Evolutionary conservation across 2,888 invertebrate genomes (phyloP).

Genomic region (Hydropsyche betteni): DNA sequence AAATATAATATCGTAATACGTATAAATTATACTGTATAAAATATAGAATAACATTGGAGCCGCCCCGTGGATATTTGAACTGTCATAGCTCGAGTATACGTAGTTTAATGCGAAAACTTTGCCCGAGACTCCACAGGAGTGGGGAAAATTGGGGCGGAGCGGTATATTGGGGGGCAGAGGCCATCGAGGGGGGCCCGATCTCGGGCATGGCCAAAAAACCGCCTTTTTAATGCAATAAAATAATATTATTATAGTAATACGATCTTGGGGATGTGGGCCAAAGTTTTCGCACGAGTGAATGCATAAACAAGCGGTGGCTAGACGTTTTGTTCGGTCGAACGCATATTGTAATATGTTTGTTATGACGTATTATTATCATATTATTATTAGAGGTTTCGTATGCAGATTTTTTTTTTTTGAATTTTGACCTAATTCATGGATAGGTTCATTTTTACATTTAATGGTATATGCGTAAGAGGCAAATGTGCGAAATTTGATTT

Average conservation of each 20-base stretch:
- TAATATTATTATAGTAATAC: conserved; percentile 26
- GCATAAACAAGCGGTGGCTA: conserved; percentile 28
- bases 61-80: conserved; percentile 44
- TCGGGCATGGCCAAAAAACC: conserved; percentile 34
- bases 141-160: background rate
- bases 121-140: conserved; percentile 10
- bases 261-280: conserved; percentile 37
- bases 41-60: background rate
- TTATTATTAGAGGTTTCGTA: too few relatives aligned
- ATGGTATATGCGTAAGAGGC: too few relatives aligned
- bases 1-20: too few relatives aligned
- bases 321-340: conserved; percentile 27
- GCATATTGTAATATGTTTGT: background rate
- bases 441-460: too few relatives aligned
- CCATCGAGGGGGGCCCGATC: background rate
- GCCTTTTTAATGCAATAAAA: conserved; percentile 49
- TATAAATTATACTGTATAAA: too few relatives aligned
- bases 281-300: conserved; percentile 44
- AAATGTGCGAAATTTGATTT: too few relatives aligned
- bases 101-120: conserved; percentile 49
- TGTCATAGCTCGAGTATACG: conserved; percentile 43
- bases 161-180: background rate
- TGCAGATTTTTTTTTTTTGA: too few relatives aligned
- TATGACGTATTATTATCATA: background rate
- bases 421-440: too few relatives aligned